Percentiles rank a stretch among this genome's conserved stretches.
Conservation (phyloP, 1,140 invertebrate species). For the Tenebrio molitor region DNA sequence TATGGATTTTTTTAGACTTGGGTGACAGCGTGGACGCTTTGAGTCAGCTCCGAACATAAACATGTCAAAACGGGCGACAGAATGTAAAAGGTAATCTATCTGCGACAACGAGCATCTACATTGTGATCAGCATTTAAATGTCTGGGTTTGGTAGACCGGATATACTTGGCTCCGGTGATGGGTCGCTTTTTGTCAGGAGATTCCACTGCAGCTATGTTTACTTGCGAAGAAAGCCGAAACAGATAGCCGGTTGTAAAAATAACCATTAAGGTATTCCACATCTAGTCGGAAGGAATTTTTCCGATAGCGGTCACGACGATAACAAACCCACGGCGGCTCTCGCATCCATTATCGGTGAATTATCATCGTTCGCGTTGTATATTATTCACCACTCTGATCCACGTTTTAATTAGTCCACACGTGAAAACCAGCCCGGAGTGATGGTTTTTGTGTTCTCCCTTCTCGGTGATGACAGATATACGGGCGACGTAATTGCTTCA, state of each 20-base stretch:
- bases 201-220: neutral
- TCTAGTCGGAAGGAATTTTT: neutral
- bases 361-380: neutral
- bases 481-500: neutral
- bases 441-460: neutral
- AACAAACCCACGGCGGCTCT: neutral
- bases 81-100: slow-evolving; percentile 12
- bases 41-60: too few species aligned
- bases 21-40: too few species aligned
- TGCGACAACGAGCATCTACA: neutral
- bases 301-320: neutral
- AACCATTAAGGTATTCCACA: slow-evolving; percentile 4
- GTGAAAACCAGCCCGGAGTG: neutral
- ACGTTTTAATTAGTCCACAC: slow-evolving; percentile 3
- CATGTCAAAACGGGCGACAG: neutral
- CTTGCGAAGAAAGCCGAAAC: slow-evolving; percentile 19
- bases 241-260: slow-evolving; percentile 14
- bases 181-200: slow-evolving; percentile 27
- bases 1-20: too few species aligned
- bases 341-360: neutral
- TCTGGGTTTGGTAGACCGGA: slow-evolving; percentile 7
- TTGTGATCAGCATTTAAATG: slow-evolving; percentile 22
- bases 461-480: slow-evolving; percentile 3
- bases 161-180: slow-evolving; percentile 19
- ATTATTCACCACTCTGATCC: slow-evolving; percentile 1